phyloP scores from a whole-genome alignment of 1,140 invertebrate genomes.

The Eueides isabella region DNA sequence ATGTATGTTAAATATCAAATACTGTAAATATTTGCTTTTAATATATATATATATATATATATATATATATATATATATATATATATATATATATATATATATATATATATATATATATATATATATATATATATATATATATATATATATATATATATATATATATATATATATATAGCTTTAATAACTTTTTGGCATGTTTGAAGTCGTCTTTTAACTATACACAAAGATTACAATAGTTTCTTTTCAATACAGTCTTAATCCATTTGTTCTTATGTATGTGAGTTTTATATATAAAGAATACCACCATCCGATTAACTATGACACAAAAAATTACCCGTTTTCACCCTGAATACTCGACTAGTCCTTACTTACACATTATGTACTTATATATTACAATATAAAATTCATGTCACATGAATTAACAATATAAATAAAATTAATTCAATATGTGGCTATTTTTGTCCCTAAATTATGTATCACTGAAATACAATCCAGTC shows the following conservation, averaged over 20 bases:
- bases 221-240: neutral
- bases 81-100: no score
- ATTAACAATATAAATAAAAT: neutral
- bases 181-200: no score
- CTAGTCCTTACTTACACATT: constrained; percentile 5
- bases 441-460: neutral
- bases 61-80: no score
- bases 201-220: neutral
- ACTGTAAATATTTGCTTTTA: neutral
- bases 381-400: neutral
- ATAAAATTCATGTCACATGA: neutral
- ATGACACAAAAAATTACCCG: constrained; percentile 10
- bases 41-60: no score
- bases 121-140: no score
- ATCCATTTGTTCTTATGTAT: neutral
- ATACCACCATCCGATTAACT: neutral
- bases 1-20: constrained; percentile 11
- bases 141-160: no score
- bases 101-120: no score
- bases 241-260: neutral
- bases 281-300: neutral
- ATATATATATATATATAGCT: no score
- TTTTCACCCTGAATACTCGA: constrained; percentile 2
- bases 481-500: no score
- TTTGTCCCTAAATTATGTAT: neutral